Evolutionary conservation across 2,888 invertebrate genomes (phyloP), one percentile per base, ranked within the genome.

Genomic region (Andrena fulva): DNA sequence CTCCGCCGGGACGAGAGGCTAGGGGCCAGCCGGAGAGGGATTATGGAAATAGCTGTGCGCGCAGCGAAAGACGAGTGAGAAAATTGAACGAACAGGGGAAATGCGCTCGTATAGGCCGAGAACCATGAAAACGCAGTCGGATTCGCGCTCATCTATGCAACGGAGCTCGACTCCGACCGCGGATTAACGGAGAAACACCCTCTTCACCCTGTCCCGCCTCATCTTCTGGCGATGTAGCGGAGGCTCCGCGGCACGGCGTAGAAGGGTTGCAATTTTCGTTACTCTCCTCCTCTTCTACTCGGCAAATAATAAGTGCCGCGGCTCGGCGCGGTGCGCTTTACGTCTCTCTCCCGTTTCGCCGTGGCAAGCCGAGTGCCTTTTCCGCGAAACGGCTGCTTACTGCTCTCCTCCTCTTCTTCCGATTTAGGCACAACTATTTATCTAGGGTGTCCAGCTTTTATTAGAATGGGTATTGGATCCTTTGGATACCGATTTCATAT

Each of bases 171-270:
- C 66, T 82, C 64, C 63, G 64, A 59, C 42, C 56, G 35, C 66
- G 82, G 71, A 84, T 84, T 82, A 84, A 74, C 83, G 82, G 68
- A 33, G 62, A 59, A 83, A 77, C 66, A 67, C 64, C 60, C 62
- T n/a, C 29, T 64, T 29, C 74, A 8, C 20, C 12, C 31, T 0
- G 8, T 24, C 42, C 54, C 54, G 67, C 67, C 33, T 68, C 54
- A 29, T 54, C 52, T 68, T 68, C 29, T 12, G 1, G 33, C 54
- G 52, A 24, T 24, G 54, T 10, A 8, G 7, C 20, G n/a, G 52
- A 20, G 48, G n/a, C 42, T 12, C 42, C 42, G 59, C 12, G 8
- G 29, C 31, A 7, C 10, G 60, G n/a, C 8, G 8, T 54, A 20
- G 10, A 33, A 4, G 27, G 0, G 10, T 10, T 31, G 48, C 56